Conservation (phyloP, 2,888 invertebrate genomes). For the Drosophila emarginata region DNA sequence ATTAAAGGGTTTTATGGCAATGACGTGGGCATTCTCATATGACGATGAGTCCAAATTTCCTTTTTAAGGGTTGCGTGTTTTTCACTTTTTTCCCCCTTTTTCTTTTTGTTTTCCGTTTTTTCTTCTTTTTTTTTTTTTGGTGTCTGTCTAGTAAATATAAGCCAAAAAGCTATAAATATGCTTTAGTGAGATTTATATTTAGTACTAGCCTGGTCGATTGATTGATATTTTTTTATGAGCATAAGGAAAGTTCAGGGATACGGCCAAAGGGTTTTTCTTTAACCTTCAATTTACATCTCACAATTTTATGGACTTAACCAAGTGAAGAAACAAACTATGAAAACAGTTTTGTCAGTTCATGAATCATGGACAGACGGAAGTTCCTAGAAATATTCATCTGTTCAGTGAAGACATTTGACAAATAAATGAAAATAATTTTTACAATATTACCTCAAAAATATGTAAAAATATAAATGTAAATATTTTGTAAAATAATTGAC, state of each 20-base stretch:
- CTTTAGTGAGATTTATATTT: conserved; percentile 31
- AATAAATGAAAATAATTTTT: not conserved
- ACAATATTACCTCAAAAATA: not conserved
- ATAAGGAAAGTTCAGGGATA: not conserved
- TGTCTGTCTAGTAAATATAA: conserved; percentile 21
- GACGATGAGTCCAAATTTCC: not conserved
- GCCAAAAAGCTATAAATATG: conserved; percentile 31
- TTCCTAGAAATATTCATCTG: not conserved
- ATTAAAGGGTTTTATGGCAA: conserved; percentile 56
- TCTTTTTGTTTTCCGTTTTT: not conserved
- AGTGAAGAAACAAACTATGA: too few species aligned
- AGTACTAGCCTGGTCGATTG: conserved; percentile 12
- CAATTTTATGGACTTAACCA: too few species aligned
- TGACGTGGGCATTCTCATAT: conserved; percentile 45
- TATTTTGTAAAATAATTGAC: not conserved
- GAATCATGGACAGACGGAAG: too few species aligned
- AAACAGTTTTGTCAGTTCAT: too few species aligned
- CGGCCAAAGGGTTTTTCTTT: too few species aligned
- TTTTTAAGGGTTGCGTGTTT: not conserved
- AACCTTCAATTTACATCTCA: not conserved
- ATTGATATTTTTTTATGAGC: conserved; percentile 33
- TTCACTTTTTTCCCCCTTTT: not conserved
- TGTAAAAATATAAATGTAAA: not conserved
- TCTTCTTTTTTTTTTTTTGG: not conserved
- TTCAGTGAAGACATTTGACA: not conserved